Base-by-base conservation (phyloP, 2,113 vertebrate genomes). In the Kryptolebias marmoratus region DNA sequence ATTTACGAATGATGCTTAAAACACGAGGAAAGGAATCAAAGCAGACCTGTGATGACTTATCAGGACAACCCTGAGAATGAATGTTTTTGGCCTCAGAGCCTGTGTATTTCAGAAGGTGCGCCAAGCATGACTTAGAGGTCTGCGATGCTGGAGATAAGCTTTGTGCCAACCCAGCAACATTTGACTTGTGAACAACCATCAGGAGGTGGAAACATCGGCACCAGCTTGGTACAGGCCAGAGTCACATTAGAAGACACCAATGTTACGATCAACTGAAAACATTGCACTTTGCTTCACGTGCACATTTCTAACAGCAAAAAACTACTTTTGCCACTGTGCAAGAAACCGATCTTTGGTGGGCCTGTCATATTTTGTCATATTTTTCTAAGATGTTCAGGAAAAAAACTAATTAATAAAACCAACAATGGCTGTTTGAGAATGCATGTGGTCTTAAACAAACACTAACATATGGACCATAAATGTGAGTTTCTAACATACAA, bases 31-130 rank as follows among this genome's bases (percentile, higher is more conserved):
- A 69, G 1, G 56, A 55, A 68, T 74, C 66, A 71, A 27, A 75
- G 49, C 63, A 73, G 28, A 70, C n/a, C 5, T 50, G 47, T 57
- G 88, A 91, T 90, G 79, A 62, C 66, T 42, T 88, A 92, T 92
- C 89, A 72, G 77, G 60, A 73, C 69, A 86, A 73, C 52, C 64
- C 73, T 63, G 56, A 68, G 56, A 71, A 58, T 75, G 64, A 42
- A 67, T 80, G 64, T 55, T 80, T 44, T 81, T 86, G 70, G 65
- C 71, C 14, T 61, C 11, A 83, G 80, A 68, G 56, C 28, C 11
- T 66, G 60, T 66, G 68, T 74, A 42, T 73, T 89, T 70, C 48
- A 74, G 64, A 68, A 63, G 53, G 75, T 62, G 69, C n/a, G 39
- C 63, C 78, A 62, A 71, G 58, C 65, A 44, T 52, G 52, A 75